phyloP scores from a whole-genome alignment of 2,797 vertebrate species.

The Oreochromis mossambicus region DNA sequence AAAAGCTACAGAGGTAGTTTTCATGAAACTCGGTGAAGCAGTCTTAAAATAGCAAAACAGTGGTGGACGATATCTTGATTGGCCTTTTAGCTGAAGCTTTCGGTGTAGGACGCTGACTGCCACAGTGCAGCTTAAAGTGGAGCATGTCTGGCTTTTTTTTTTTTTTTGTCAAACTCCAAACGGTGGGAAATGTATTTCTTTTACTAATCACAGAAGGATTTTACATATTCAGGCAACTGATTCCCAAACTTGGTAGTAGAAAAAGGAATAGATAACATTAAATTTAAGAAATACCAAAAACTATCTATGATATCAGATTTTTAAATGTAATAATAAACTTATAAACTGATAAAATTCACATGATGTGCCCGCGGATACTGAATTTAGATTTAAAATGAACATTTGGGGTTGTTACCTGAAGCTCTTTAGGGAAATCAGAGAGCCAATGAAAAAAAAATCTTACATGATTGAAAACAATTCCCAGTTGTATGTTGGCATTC shows the following conservation, averaged over 20 bases:
- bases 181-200: background rate
- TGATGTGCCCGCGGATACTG: background rate
- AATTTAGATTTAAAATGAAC: background rate
- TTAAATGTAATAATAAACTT: background rate
- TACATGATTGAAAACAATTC: background rate
- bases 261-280: background rate
- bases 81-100: background rate
- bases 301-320: background rate
- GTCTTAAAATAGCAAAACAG: background rate
- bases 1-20: background rate
- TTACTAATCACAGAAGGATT: background rate
- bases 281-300: background rate
- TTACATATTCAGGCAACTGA: background rate
- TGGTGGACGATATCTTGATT: background rate
- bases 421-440: background rate
- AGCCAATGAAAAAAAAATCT: background rate
- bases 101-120: background rate
- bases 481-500: background rate
- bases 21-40: background rate
- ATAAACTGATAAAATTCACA: background rate
- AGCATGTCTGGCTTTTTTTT: background rate
- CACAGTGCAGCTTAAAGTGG: background rate
- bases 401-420: background rate
- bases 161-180: background rate
- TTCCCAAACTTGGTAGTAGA: background rate